Percentiles rank a stretch among this genome's conserved stretches.
Conservation (phyloP, 2,888 invertebrate genomes). For the Mactromeris polynyma region DNA sequence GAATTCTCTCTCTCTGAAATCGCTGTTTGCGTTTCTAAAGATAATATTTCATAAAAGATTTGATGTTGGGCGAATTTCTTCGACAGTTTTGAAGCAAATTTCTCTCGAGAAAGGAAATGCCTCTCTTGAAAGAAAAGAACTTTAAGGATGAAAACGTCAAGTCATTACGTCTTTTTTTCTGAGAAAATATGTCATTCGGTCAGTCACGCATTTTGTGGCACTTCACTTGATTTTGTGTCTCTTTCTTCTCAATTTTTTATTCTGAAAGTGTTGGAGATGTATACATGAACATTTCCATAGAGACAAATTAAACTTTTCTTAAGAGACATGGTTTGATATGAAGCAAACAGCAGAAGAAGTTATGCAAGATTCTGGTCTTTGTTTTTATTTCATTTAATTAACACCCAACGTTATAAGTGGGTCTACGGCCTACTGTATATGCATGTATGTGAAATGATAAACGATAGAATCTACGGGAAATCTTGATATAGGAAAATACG, state of each 20-base stretch:
- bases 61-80: not conserved
- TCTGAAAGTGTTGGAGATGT: no score
- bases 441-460: no score
- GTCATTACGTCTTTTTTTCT: not conserved
- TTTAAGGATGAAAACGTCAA: conserved; percentile 5
- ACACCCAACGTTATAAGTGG: no score
- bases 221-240: not conserved
- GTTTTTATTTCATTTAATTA: no score
- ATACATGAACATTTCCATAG: no score
- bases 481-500: no score
- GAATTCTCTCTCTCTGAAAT: not conserved
- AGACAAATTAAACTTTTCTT: no score
- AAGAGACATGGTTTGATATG: no score
- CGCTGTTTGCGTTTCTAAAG: conserved; percentile 17
- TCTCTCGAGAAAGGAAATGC: conserved; percentile 11
- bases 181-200: not conserved
- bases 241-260: not conserved
- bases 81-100: conserved; percentile 5
- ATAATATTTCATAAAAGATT: conserved; percentile 10
- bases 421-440: no score
- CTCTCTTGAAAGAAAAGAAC: conserved; percentile 7
- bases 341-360: no score
- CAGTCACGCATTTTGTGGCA: not conserved
- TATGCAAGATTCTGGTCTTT: no score
- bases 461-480: no score